A percentile compares a stretch with the other conserved stretches of the same genome.
Evolutionary conservation across 2,888 invertebrate species (phyloP).

Genomic region (Trissonchulus latispiculum): DNA sequence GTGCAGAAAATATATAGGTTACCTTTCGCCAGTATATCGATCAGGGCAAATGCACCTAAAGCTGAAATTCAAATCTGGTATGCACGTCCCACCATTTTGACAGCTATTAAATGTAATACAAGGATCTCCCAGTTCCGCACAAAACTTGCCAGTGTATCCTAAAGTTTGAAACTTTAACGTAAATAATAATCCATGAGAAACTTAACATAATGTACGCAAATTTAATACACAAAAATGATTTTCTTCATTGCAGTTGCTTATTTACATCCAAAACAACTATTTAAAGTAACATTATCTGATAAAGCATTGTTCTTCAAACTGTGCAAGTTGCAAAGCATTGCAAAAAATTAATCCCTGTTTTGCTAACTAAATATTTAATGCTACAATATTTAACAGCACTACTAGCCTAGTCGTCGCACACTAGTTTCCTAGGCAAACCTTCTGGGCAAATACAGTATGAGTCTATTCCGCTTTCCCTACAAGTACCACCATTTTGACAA

Average conservation of each 20-base stretch:
- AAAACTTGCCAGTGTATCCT: constrained; percentile 12
- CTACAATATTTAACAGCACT: too few relatives aligned
- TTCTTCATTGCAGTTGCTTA: too few relatives aligned
- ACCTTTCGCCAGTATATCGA: constrained; percentile 5
- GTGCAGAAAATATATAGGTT: neutral
- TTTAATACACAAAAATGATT: too few relatives aligned
- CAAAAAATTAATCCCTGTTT: too few relatives aligned
- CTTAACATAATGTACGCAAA: neutral
- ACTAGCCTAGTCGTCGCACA: too few relatives aligned
- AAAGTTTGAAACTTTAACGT: neutral
- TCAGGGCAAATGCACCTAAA: constrained; percentile 8
- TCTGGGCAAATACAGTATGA: neutral
- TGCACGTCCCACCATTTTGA: constrained; percentile 9
- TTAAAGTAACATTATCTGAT: too few relatives aligned
- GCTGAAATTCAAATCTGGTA: neutral
- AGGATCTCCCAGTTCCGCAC: neutral
- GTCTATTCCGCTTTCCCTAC: neutral
- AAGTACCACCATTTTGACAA: constrained; percentile 12
- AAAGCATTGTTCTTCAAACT: too few relatives aligned
- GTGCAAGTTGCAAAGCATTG: too few relatives aligned
- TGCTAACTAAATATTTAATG: too few relatives aligned
- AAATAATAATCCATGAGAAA: neutral
- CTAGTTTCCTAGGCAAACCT: neutral
- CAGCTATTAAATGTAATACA: neutral
- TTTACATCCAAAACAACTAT: too few relatives aligned